Evolutionary conservation across 2,888 invertebrate genomes (phyloP), one percentile per base, ranked within the genome.

Genomic region (Macrosiphum euphorbiae): DNA sequence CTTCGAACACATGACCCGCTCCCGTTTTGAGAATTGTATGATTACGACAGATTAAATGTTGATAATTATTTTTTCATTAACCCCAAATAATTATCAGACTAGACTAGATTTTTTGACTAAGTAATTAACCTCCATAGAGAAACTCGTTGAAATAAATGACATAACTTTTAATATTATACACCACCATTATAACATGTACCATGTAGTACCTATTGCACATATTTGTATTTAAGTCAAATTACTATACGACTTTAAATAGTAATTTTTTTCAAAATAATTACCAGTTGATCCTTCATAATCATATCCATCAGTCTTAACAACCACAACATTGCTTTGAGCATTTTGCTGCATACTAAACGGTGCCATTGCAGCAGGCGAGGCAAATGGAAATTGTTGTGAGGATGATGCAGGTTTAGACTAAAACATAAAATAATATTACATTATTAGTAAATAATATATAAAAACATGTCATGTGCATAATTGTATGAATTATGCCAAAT

Each of bases 291-390:
- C 94, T 28, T 94, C 94, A 90, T 84, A 47, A 67, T 90, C 84
- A 90, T 86, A 90, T 50, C 94, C 90, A 94, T 94, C 94, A 90
- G 94, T 94, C 85, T 90, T 90, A 61, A 94, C 90, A 86, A 93
- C 93, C 52, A 94, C 85, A 84, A 93, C 89, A 93, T 89, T 92
- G 5, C 90, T 94, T 61, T 94, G 94, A 94, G 58, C 52, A 94
- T 86, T 94, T 89, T 94, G 89, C 90, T 94, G 94, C 94, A 94
- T 90, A 41, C 10, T 44, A 86, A 94, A 90, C 41, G 94, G 94
- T 35, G 84, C 52, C 26, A 90, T 67, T 41, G 90, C 24, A 86
- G 85, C 84, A 85, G 89, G 2, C 28, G 94, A 50, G 24, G 89
- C 86, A 86, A 90, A 94, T 94, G 94, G 90, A 90, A 94, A 94